phyloP scores from a whole-genome alignment of 1,140 invertebrate genomes.

The Orchesella cincta region DNA sequence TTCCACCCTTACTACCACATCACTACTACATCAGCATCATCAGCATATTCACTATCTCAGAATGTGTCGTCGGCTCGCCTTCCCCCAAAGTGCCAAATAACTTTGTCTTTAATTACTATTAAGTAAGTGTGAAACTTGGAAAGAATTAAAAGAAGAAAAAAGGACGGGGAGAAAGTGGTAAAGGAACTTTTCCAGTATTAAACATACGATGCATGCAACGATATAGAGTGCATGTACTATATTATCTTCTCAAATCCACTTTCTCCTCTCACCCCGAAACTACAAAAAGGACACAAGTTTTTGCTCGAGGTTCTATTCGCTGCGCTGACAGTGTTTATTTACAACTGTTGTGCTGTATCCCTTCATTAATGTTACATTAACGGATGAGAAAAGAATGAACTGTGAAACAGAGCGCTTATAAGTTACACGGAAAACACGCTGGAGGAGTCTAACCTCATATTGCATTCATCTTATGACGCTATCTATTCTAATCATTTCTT shows the following conservation, averaged over 20 bases:
- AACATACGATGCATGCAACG: not conserved
- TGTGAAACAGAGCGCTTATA: not conserved
- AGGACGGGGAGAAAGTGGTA: not conserved
- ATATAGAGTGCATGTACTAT: too few relatives aligned
- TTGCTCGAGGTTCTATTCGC: not conserved
- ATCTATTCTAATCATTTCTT: not conserved
- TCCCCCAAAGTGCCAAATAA: not conserved
- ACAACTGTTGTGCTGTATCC: not conserved
- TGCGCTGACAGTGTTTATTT: conserved; percentile 8
- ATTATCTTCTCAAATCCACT: not conserved
- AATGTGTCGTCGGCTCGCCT: not conserved
- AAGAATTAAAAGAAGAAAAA: conserved; percentile 5
- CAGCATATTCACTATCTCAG: not conserved
- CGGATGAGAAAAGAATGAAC: too few relatives aligned
- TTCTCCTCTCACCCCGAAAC: not conserved
- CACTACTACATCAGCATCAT: not conserved
- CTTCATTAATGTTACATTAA: conserved; percentile 12
- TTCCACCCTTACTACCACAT: not conserved
- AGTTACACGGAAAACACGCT: not conserved
- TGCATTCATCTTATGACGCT: not conserved
- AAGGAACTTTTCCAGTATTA: not conserved
- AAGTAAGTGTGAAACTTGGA: conserved; percentile 17
- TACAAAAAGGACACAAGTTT: not conserved
- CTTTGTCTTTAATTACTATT: conserved; percentile 26
- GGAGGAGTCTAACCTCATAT: not conserved